These are phyloP conservation scores for Drosophila ironensis DNA, from an alignment of 1,140 invertebrate species.

Conservation along the genomic window DNA sequence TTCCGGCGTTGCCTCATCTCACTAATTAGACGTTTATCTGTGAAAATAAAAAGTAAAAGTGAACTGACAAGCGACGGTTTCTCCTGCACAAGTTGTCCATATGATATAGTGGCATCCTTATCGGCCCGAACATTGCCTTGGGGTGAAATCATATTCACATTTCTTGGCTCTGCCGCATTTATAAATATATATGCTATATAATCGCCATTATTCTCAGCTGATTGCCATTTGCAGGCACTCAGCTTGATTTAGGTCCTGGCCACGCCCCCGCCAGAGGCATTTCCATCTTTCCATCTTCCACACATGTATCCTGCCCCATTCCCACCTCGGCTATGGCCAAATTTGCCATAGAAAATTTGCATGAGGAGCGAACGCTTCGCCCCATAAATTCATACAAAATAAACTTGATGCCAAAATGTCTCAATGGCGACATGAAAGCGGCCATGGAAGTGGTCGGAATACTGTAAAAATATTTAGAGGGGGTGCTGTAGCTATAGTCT, in stretches of 20 bases:
- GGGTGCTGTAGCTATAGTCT: background rate
- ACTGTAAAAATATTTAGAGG: background rate
- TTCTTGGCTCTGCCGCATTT: background rate
- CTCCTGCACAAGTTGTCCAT: background rate
- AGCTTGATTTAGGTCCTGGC: conserved; percentile 45
- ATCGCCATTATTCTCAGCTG: conserved; percentile 49
- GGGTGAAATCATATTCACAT: conserved; percentile 7
- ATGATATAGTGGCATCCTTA: background rate
- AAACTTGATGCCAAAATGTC: conserved; percentile 43
- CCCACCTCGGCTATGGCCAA: conserved; percentile 2
- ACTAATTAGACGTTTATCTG: background rate
- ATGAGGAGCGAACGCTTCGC: conserved; percentile 10
- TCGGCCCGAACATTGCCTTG: too few species aligned
- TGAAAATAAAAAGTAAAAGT: background rate
- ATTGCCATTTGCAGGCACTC: conserved; percentile 52
- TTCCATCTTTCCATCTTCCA: too few species aligned
- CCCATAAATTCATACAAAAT: conserved; percentile 37
- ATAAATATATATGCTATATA: conserved; percentile 16
- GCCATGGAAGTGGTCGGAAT: background rate
- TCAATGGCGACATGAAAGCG: conserved; percentile 21
- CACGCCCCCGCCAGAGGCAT: conserved; percentile 10
- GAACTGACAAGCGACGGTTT: background rate
- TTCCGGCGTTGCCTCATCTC: too few species aligned
- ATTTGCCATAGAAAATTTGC: conserved; percentile 20
- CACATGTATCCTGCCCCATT: background rate